These are phyloP conservation scores for Phortica variegata DNA, from an alignment of 1,140 invertebrate species.

Conservation along the genomic window DNA sequence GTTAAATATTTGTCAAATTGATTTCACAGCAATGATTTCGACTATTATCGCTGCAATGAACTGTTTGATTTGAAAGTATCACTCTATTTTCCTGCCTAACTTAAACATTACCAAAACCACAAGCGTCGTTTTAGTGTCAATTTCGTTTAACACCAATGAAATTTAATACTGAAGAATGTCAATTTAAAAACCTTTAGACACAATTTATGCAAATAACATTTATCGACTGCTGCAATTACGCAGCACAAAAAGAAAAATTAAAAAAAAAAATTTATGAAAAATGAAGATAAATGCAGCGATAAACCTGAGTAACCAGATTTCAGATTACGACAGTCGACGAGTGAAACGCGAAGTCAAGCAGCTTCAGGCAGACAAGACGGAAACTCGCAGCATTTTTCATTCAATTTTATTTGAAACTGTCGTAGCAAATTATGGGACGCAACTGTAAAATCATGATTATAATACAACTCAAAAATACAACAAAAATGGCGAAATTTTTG, in stretches of 20 bases:
- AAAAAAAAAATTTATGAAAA: too few relatives aligned
- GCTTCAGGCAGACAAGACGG: too few relatives aligned
- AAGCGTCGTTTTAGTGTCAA: conserved; percentile 28
- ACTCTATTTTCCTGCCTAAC: too few relatives aligned
- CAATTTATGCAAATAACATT: conserved; percentile 30
- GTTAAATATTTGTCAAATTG: conserved; percentile 7
- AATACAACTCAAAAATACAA: conserved; percentile 6
- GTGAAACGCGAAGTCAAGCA: too few relatives aligned
- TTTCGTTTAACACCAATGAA: background rate
- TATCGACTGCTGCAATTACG: conserved; percentile 9
- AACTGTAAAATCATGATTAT: conserved; percentile 3
- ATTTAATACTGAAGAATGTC: conserved; percentile 16
- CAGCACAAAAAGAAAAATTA: too few relatives aligned
- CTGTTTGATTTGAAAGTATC: too few relatives aligned
- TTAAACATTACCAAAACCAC: too few relatives aligned
- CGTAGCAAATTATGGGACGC: background rate
- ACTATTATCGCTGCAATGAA: too few relatives aligned
- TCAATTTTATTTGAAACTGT: background rate
- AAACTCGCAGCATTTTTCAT: conserved; percentile 6
- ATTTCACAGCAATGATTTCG: conserved; percentile 21
- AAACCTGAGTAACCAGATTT: conserved; percentile 1
- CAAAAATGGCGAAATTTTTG: conserved; percentile 7
- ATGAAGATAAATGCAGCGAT: background rate
- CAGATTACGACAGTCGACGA: background rate
- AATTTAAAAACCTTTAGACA: conserved; percentile 21